Evolutionary conservation across 2,797 vertebrate species (phyloP).

Genomic region (Heterohyrax brucei): DNA sequence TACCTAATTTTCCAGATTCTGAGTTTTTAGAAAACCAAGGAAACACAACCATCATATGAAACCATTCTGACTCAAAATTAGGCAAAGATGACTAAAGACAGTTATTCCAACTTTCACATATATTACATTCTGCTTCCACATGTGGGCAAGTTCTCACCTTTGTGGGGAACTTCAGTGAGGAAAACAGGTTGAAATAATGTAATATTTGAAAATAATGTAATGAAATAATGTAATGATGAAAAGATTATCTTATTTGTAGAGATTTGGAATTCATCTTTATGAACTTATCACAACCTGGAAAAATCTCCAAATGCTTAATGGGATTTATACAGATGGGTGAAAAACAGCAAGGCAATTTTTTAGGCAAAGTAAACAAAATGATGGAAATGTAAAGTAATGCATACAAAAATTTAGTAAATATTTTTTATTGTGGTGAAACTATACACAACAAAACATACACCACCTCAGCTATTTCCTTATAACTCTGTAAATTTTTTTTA

Average conservation of each 20-base stretch:
- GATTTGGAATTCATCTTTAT: conserved; percentile 10
- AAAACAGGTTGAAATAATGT: conserved; percentile 39
- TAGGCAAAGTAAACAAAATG: conserved; percentile 48
- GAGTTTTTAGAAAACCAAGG: conserved; percentile 13
- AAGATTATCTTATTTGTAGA: conserved; percentile 18
- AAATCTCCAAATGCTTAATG: neutral
- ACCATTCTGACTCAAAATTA: neutral
- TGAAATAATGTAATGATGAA: conserved; percentile 56
- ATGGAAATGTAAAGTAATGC: conserved; percentile 36
- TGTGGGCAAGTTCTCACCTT: neutral
- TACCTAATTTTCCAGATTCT: conserved; percentile 37
- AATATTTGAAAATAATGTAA: neutral
- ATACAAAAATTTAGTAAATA: conserved; percentile 13
- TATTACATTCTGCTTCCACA: conserved; percentile 30
- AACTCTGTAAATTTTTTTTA: neutral
- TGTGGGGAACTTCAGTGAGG: neutral
- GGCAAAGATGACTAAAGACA: conserved; percentile 25
- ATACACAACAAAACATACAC: neutral
- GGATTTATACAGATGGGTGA: neutral
- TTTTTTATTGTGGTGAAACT: neutral
- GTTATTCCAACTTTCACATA: conserved; percentile 8
- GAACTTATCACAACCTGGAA: conserved; percentile 18
- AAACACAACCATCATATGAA: neutral
- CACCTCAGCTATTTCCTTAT: neutral
- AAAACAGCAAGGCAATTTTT: conserved; percentile 15